phyloP scores from a whole-genome alignment of 2,797 vertebrate species.

The Notamacropus eugenii region DNA sequence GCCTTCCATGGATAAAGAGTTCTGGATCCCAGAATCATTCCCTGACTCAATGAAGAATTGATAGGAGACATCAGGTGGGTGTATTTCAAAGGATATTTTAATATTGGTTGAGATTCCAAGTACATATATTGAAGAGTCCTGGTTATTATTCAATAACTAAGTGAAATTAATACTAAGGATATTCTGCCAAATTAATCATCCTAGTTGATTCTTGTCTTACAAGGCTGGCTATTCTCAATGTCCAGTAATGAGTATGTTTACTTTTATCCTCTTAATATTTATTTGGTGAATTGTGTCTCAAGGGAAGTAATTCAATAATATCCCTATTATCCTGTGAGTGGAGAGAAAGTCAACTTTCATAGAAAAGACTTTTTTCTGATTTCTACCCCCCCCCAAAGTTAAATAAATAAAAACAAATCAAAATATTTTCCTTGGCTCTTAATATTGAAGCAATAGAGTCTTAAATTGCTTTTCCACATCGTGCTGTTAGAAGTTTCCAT shows the following conservation, averaged over 20 bases:
- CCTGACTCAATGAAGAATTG: not conserved
- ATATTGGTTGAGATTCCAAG: conserved; percentile 22
- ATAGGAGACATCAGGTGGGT: not conserved
- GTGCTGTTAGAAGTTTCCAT: conserved; percentile 74
- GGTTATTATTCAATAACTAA: not conserved
- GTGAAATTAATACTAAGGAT: not conserved
- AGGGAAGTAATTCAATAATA: conserved; percentile 59
- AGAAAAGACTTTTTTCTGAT: conserved; percentile 56
- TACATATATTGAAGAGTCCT: not conserved
- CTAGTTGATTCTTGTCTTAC: conserved; percentile 5
- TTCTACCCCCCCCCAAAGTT: conserved; percentile 56
- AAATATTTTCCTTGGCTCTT: conserved; percentile 74
- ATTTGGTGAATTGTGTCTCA: conserved; percentile 72
- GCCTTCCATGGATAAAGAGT: not conserved
- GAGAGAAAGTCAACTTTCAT: conserved; percentile 65
- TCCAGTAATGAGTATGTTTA: conserved; percentile 69
- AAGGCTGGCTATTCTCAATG: conserved; percentile 68
- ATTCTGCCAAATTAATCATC: not conserved
- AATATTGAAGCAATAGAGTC: conserved; percentile 70
- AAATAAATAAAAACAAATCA: conserved; percentile 77
- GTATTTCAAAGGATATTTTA: not conserved
- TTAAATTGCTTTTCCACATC: conserved; percentile 77
- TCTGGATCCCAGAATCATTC: not conserved
- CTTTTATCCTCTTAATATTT: conserved; percentile 75
- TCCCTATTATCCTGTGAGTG: conserved; percentile 67